Evolutionary conservation across 2,797 vertebrate genomes (phyloP), one percentile per base, ranked within the genome.

Genomic region (Discoglossus pictus): DNA sequence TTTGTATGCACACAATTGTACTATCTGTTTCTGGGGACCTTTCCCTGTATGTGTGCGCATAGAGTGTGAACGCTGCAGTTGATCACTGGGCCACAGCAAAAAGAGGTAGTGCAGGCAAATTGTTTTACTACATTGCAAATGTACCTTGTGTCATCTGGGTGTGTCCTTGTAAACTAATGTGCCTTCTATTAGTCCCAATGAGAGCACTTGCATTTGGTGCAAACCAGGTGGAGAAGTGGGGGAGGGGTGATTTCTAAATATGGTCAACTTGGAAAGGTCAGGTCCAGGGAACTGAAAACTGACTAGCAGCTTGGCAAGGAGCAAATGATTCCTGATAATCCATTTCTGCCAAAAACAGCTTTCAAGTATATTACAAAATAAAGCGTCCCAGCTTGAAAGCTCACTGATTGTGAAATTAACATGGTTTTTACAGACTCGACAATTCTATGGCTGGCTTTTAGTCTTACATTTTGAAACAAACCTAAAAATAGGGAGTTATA

Each of bases 401-500:
- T 31, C 36, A 44, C 4, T 2, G n/a, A 43, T 66, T 66, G 64
- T 15, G 64, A 56, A 66, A 66, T 50, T 15, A 2, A 10, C 13
- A 21, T 21, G 4, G 17, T 42, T 66, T 18, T 18, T 58, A 38
- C 27, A 66, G 52, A 47, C n/a, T 0, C 15, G 17, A 31, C 24
- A 48, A n/a, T n/a, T n/a, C n/a, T 20, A 35, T 47, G 54, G 23
- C 43, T 56, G 21, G 65, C 59, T 60, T 69, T 60, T 21, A 55
- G 12, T 61, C 46, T 56, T 16, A 43, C 39, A 68, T 66, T 80
- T 65, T 67, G 71, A 79, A 77, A 63, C 15, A 17, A 24, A 31
- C 1, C 43, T 54, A 39, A 62, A 72, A 59, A 13, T 2, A 74
- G 51, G 16, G 35, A 43, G 27, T 16, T 4, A 15, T 13, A 2